Base-by-base conservation (phyloP, 1,140 invertebrate species). In the Apolygus lucorum region DNA sequence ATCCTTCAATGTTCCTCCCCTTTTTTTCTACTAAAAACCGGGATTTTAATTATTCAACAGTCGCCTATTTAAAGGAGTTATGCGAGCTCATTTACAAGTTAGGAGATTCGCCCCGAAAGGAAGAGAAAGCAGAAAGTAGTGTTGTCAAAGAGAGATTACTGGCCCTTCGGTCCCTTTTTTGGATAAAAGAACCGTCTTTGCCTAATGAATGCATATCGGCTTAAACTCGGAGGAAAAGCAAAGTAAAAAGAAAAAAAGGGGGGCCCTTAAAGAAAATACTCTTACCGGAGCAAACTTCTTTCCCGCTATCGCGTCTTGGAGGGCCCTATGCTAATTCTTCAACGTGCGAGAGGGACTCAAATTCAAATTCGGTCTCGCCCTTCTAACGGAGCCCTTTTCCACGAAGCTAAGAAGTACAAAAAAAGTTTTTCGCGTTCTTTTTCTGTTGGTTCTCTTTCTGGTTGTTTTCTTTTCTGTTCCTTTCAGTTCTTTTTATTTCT, bases 201-300 rank as follows among this genome's bases (percentile, higher is more conserved):
- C n/a, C 34, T 70, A 70, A 70, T 70, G 69, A 70, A 70, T 70
- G 69, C 69, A 70, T 70, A 70, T 70, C 69, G 69, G 69, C 69
- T 70, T 70, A 64, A 67, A 70, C 63, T 70, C 67, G 59, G 69
- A 25, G 52, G 28, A 42, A 66, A 66, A 67, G 64, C 63, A 67
- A 67, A 70, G 69, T 59, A 62, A 62, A 59, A 59, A 22, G 67
- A 66, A 42, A 24, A 21, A 67, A 22, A 67, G 49, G 64, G 63
- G 68, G n/a, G n/a, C n/a, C 42, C 63, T 27, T 49, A 54, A 70
- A 62, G 69, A 70, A 70, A 70, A 70, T 70, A 70, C 69, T 67
- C 63, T 70, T 70, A 70, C 52, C 22, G 17, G n/a, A 17, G 4
- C 34, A 22, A 14, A 2, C 21, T 25, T 25, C 54, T 8, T 27